phyloP scores from a whole-genome alignment of 2,113 vertebrate species.

The Psittacula cyanocephala region DNA sequence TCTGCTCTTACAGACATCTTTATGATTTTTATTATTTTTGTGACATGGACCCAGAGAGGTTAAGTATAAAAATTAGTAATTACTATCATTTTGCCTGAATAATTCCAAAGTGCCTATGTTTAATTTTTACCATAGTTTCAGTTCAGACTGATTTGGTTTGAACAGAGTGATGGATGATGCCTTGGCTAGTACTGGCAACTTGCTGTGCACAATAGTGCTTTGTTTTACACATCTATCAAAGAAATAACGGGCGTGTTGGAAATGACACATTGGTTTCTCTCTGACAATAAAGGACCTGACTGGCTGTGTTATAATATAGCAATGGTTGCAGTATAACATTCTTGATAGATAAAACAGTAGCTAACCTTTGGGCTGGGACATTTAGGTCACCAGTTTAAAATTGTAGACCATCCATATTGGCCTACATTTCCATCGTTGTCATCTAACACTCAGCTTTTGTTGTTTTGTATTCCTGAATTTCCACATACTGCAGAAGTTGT shows the following conservation, averaged over 20 bases:
- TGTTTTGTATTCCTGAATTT: background rate
- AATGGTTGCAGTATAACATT: conserved; percentile 39
- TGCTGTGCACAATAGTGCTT: background rate
- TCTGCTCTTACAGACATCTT: background rate
- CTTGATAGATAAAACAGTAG: conserved; percentile 48
- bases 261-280: conserved; percentile 48
- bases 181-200: background rate
- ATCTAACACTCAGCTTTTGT: background rate
- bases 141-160: background rate
- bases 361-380: conserved; percentile 11
- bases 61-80: background rate
- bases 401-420: background rate
- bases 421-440: background rate
- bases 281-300: conserved; percentile 44
- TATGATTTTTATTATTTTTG: background rate
- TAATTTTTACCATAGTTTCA: background rate
- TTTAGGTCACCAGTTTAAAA: conserved; percentile 46
- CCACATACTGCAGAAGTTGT: background rate
- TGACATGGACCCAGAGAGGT: background rate
- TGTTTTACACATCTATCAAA: conserved; percentile 51
- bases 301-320: conserved; percentile 36
- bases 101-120: background rate
- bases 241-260: conserved; percentile 42
- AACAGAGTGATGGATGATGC: background rate
- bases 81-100: background rate